Conservation (phyloP, 2,113 vertebrate species). For the Laticauda colubrina region DNA sequence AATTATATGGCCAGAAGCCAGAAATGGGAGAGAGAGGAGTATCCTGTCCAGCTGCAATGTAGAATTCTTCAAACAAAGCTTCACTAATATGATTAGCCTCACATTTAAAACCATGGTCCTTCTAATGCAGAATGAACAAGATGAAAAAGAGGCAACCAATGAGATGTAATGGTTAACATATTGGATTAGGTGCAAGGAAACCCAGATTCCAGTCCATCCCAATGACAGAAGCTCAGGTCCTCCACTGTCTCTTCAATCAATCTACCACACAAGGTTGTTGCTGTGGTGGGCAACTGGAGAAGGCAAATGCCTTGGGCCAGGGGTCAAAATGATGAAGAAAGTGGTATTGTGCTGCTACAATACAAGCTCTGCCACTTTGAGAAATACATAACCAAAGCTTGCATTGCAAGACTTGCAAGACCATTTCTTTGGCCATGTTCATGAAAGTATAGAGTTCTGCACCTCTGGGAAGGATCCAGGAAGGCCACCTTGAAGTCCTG, state of each 20-base stretch:
- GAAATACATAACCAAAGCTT: neutral
- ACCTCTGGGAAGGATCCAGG: neutral
- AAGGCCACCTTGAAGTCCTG: neutral
- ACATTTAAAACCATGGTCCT: neutral
- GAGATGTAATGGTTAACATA: neutral
- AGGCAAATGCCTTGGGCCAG: neutral
- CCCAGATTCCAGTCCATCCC: neutral
- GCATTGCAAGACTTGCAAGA: neutral
- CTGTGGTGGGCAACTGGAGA: neutral
- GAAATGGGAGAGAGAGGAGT: neutral
- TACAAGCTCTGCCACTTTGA: neutral
- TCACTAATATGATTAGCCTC: neutral
- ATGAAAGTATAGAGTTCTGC: neutral
- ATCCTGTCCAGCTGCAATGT: neutral
- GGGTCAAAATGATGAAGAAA: neutral
- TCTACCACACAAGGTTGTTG: neutral
- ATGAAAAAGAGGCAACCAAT: neutral
- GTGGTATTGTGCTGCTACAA: neutral
- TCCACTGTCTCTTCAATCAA: neutral
- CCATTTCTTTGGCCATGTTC: neutral
- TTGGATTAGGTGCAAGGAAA: neutral
- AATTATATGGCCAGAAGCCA: neutral
- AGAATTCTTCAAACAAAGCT: neutral
- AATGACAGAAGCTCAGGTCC: neutral
- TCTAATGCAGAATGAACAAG: neutral